Percentiles rank a stretch among this genome's conserved stretches.
Evolutionary conservation across 2,113 vertebrate genomes (phyloP).

Genomic region (Apeltes quadracus): DNA sequence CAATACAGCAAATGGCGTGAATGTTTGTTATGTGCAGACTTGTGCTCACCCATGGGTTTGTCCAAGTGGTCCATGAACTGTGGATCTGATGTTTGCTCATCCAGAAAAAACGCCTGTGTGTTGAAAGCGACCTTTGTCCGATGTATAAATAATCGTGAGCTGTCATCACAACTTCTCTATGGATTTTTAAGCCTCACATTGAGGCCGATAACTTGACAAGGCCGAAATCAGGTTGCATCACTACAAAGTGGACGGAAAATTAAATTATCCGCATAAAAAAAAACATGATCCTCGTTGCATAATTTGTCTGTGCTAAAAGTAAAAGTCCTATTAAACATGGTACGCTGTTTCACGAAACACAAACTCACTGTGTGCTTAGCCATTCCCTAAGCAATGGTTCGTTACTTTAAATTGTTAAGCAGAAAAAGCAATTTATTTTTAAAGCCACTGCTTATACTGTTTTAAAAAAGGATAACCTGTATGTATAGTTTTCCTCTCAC

Average conservation of each 20-base stretch:
- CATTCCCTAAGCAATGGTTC: conserved; percentile 53
- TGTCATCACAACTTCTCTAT: too few species aligned
- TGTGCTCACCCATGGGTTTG: neutral
- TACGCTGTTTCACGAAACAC: neutral
- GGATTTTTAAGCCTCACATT: conserved; percentile 24
- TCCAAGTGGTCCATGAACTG: neutral
- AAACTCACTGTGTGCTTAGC: conserved; percentile 42
- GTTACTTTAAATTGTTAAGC: conserved; percentile 1
- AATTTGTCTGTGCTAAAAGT: neutral
- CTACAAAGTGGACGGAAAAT: neutral
- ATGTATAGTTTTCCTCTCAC: neutral
- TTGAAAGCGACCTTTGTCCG: conserved; percentile 34
- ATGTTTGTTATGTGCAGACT: neutral
- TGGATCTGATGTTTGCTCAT: conserved; percentile 28
- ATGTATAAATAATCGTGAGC: too few species aligned
- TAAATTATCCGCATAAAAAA: neutral
- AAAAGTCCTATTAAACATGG: conserved; percentile 3
- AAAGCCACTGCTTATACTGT: neutral
- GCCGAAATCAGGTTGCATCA: neutral
- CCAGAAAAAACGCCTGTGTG: neutral
- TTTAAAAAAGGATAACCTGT: neutral
- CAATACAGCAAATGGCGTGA: neutral
- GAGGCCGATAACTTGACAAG: neutral
- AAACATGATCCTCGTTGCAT: neutral
- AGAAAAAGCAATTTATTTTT: conserved; percentile 3